Evolutionary conservation across 2,888 invertebrate genomes (phyloP).

Genomic region (Diaprepes abbreviatus): DNA sequence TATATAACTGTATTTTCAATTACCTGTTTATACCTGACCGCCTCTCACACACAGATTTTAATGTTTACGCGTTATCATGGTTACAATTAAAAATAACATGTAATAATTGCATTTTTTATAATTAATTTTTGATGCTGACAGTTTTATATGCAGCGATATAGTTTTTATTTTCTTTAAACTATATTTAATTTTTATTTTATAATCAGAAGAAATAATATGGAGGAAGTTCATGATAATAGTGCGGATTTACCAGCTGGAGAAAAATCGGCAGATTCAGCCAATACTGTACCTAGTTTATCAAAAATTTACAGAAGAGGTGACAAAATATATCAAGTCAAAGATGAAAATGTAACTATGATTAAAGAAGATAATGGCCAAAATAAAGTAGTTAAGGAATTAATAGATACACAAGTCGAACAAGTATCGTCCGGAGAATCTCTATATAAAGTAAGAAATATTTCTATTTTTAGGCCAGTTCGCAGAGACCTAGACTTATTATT

Average conservation of each 20-base stretch:
- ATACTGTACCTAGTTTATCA: background rate
- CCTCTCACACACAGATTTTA: too few species aligned
- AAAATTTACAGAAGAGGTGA: slow-evolving; percentile 53
- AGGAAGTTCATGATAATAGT: background rate
- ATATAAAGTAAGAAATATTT: slow-evolving; percentile 51
- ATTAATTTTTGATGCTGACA: background rate
- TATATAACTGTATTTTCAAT: too few species aligned
- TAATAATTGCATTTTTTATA: too few species aligned
- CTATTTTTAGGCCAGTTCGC: too few species aligned
- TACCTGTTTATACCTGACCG: too few species aligned
- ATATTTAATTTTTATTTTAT: background rate
- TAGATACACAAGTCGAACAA: slow-evolving; percentile 43
- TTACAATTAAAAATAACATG: too few species aligned
- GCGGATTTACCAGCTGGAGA: background rate
- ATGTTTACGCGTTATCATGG: too few species aligned
- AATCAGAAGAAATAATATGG: slow-evolving; percentile 8
- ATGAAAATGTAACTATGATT: slow-evolving; percentile 53
- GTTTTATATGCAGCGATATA: background rate
- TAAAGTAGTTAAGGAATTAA: background rate
- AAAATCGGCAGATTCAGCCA: background rate
- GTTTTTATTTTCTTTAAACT: background rate
- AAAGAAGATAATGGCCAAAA: slow-evolving; percentile 22
- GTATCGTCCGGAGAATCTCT: slow-evolving; percentile 57
- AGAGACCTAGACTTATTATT: too few species aligned
- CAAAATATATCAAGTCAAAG: slow-evolving; percentile 52